phyloP scores from a whole-genome alignment of 2,888 invertebrate species.

The Leucophora obtusa region DNA sequence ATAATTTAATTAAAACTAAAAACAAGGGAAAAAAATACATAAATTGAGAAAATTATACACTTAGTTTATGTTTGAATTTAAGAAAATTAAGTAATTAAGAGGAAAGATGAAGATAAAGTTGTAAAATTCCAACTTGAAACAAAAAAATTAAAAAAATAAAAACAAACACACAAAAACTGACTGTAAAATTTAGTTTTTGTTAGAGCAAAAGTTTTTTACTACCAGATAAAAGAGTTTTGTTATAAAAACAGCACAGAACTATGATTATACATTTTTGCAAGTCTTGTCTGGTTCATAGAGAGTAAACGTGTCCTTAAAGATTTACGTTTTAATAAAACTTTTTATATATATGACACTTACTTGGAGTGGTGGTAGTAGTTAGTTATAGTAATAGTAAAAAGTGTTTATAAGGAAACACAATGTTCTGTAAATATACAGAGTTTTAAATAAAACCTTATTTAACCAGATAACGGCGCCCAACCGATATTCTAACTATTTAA shows the following conservation, averaged over 20 bases:
- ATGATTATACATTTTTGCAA: constrained; percentile 45
- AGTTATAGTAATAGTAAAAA: not conserved
- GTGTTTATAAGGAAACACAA: not conserved
- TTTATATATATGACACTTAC: constrained; percentile 21
- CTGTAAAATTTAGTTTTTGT: constrained; percentile 36
- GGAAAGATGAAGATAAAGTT: constrained; percentile 30
- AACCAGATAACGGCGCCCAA: not conserved
- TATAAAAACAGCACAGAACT: not conserved
- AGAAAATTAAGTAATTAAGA: constrained; percentile 49
- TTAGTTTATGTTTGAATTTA: not conserved
- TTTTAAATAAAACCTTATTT: not conserved
- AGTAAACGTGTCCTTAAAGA: constrained; percentile 57
- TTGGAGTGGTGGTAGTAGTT: not conserved
- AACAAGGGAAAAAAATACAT: constrained; percentile 1
- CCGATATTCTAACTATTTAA: too few species aligned
- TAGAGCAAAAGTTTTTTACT: constrained; percentile 36
- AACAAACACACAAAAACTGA: not conserved
- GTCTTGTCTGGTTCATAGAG: constrained; percentile 28
- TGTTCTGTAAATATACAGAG: not conserved
- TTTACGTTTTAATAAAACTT: constrained; percentile 55
- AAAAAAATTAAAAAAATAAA: not conserved
- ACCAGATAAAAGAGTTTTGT: constrained; percentile 32
- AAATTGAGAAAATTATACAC: not conserved
- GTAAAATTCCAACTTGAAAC: not conserved
- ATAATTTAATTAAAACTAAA: constrained; percentile 55